Conservation (phyloP, 2,113 vertebrate species). For the Lasiurus cinereus region DNA sequence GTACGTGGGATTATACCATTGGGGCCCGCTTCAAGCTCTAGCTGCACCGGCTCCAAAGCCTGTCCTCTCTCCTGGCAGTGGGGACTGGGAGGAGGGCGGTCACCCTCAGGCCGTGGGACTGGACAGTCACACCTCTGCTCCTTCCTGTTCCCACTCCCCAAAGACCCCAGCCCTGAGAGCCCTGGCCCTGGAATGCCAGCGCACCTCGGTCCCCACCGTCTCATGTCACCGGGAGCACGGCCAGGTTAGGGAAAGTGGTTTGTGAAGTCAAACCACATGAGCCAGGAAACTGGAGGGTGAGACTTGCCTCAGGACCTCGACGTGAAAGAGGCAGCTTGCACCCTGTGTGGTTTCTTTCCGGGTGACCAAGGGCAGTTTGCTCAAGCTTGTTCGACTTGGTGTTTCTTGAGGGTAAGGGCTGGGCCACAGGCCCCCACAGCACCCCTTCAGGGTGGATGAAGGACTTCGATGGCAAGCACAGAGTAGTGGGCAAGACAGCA, state of each 20-base stretch:
- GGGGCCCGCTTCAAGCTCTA: slow-evolving; percentile 59
- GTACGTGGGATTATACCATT: slow-evolving; percentile 70
- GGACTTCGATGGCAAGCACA: not conserved
- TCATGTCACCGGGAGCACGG: not conserved
- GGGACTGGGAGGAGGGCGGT: not conserved
- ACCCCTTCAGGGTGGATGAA: accelerated
- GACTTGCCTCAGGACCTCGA: not conserved
- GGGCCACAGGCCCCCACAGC: accelerated
- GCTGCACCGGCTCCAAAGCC: slow-evolving; percentile 47
- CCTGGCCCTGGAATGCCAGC: not conserved
- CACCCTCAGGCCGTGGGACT: not conserved
- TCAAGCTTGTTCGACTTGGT: not conserved
- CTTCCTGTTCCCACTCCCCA: not conserved
- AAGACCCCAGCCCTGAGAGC: not conserved
- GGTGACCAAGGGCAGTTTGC: not conserved
- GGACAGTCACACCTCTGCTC: not conserved
- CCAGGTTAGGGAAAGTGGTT: not conserved
- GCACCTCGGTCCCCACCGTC: not conserved
- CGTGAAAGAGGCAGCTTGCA: not conserved
- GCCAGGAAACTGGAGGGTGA: not conserved
- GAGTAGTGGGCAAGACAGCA: not conserved
- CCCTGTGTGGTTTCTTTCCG: not conserved
- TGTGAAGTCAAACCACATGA: not conserved
- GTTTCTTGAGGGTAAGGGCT: not conserved
- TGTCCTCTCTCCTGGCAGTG: not conserved